phyloP scores from a whole-genome alignment of 2,888 invertebrate species.

The Antheraea assamensis region DNA sequence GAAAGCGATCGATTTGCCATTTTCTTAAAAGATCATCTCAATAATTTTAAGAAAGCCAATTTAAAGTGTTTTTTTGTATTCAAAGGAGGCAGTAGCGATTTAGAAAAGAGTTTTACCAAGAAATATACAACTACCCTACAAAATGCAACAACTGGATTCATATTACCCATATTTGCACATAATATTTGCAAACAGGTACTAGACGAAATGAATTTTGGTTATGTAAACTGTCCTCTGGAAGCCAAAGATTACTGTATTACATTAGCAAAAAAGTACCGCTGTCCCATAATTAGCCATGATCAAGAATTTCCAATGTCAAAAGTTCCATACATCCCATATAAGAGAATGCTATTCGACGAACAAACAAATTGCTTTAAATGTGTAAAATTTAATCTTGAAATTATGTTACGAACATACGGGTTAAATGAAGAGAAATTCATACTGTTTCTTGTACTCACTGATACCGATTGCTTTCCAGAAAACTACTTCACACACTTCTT shows the following conservation, averaged over 20 bases:
- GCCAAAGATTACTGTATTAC: conserved; percentile 45
- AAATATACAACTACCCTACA: background rate
- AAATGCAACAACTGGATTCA: background rate
- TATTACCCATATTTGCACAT: conserved; percentile 38
- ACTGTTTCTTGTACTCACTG: conserved; percentile 41
- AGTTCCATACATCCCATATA: conserved; percentile 39
- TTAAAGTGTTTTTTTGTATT: conserved; percentile 49
- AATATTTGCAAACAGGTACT: conserved; percentile 42
- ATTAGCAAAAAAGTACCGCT: conserved; percentile 43
- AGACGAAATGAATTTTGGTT: conserved; percentile 43
- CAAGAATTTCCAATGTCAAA: conserved; percentile 44
- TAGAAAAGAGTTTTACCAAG: conserved; percentile 27
- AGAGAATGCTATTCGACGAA: conserved; percentile 26
- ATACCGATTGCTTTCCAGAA: conserved; percentile 35
- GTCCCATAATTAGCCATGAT: conserved; percentile 47
- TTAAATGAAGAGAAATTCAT: conserved; percentile 38
- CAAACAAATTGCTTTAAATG: conserved; percentile 29
- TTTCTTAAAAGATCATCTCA: conserved; percentile 35
- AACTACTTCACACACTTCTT: conserved; percentile 28
- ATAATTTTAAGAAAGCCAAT: conserved; percentile 44
- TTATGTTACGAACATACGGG: conserved; percentile 34
- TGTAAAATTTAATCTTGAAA: conserved; percentile 33
- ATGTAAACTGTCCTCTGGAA: conserved; percentile 40
- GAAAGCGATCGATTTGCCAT: conserved; percentile 45
- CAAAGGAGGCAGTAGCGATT: conserved; percentile 44